A percentile compares a stretch with the other conserved stretches of the same genome.
These are phyloP conservation scores for Arctocebus calabarensis DNA, from an alignment of 2,797 vertebrate species.

Conservation along the genomic window DNA sequence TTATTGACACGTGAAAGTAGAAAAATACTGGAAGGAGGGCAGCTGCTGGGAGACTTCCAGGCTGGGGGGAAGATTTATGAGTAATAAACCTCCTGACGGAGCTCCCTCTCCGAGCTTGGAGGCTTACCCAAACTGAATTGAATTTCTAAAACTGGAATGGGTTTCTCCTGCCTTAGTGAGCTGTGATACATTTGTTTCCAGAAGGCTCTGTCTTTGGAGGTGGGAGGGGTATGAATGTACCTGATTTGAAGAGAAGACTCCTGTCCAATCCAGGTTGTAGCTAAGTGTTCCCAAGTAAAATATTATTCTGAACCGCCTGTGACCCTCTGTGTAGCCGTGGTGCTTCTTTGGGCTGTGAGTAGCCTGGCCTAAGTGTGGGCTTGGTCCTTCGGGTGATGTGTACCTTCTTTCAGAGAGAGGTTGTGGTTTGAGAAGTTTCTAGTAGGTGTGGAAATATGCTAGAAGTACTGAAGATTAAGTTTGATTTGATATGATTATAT, in stretches of 20 bases:
- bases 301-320: accelerated
- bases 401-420: not conserved
- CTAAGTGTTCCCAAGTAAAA: too few species aligned
- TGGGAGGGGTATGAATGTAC: not conserved
- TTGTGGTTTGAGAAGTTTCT: not conserved
- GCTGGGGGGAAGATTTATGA: conserved; percentile 25
- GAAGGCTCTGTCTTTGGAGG: not conserved
- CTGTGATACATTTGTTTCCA: conserved; percentile 13
- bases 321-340: accelerated
- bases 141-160: conserved; percentile 67
- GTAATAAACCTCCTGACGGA: not conserved
- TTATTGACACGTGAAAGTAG: not conserved
- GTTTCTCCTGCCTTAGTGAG: conserved; percentile 31
- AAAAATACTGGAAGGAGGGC: not conserved
- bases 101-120: not conserved
- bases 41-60: not conserved
- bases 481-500: not conserved
- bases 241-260: not conserved
- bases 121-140: conserved; percentile 60
- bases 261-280: not conserved
- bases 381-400: accelerated
- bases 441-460: not conserved
- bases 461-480: not conserved
- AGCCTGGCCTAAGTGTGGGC: too few species aligned
- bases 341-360: not conserved